Base-by-base conservation (phyloP, 2,797 vertebrate species). In the Macroramphosus scolopax region DNA sequence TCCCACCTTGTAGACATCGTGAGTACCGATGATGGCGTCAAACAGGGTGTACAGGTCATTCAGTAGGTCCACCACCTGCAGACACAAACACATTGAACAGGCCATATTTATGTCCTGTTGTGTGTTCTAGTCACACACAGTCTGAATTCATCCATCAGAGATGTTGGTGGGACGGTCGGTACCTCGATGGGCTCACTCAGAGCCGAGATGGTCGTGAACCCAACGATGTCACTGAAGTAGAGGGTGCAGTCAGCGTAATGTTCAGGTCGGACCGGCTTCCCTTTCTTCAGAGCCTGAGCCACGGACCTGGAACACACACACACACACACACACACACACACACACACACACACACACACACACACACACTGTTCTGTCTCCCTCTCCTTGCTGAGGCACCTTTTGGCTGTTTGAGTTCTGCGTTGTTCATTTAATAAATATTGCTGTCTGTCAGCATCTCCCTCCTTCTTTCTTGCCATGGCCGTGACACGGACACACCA, bases 141-240 rank as follows among this genome's bases (percentile, higher is more conserved):
- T 0, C 10, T 10, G 11, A 2, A 2, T 8, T 16, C 16, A 15
- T 38, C 12, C 1, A 37, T 17, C 4, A 13, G 4, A 18, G 20
- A n/a, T 18, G 14, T 12, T 8, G 9, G 10, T n/a, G 17, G 7
- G 3, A 10, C 2, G 15, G 1, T 44, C 42, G 6, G 1, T 61
- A 87, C 84, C 81, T 95, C 94, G 0, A 95, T 95, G 59, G 94
- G 93, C 4, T 94, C 92, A 1, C 94, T 95, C 66, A 95, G 90
- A 52, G 93, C 91, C 0, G 93, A 95, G 71, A 95, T 95, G 47
- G 94, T 94, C 8, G 93, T 95, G 68, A 95, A 95, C 38, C 93
- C 93, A 35, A 94, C 93, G 0, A 95, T 95, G 82, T 95, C 94
- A 0, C 93, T 94, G 81, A 95, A 95, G 76, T 94, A 95, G 0